phyloP scores from a whole-genome alignment of 2,888 invertebrate genomes.

The Agonum fuliginosum region DNA sequence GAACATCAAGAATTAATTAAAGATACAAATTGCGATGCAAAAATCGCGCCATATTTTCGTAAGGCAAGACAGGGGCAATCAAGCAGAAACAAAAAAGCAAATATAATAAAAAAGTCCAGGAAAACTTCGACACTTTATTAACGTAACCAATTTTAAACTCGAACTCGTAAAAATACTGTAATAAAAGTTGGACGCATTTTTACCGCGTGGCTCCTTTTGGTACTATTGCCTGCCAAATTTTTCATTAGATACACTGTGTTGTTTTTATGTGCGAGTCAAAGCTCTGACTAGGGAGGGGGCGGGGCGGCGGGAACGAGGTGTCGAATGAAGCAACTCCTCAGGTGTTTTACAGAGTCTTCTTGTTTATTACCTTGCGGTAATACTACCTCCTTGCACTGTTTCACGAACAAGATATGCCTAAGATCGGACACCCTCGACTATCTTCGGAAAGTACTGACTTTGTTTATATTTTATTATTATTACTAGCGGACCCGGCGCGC shows the following conservation, averaged over 20 bases:
- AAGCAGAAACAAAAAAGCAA: slow-evolving; percentile 52
- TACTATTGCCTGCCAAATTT: slow-evolving; percentile 67
- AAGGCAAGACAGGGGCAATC: slow-evolving; percentile 50
- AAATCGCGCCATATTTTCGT: slow-evolving; percentile 42
- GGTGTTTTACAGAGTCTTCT: slow-evolving; percentile 57
- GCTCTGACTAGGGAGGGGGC: slow-evolving; percentile 58
- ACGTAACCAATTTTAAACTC: slow-evolving; percentile 58
- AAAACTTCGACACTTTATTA: slow-evolving; percentile 58
- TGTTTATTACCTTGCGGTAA: slow-evolving; percentile 59
- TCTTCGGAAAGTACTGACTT: slow-evolving; percentile 6
- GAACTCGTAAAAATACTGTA: slow-evolving; percentile 59
- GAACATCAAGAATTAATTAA: slow-evolving; percentile 35
- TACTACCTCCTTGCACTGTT: slow-evolving; percentile 29
- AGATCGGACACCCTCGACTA: slow-evolving; percentile 9
- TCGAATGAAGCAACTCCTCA: slow-evolving; percentile 54
- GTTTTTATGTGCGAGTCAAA: slow-evolving; percentile 73
- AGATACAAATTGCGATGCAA: slow-evolving; percentile 46
- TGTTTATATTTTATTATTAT: too few relatives aligned
- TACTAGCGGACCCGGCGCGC: too few relatives aligned
- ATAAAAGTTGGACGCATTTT: slow-evolving; percentile 59
- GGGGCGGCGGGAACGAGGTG: slow-evolving; percentile 65
- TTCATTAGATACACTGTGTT: slow-evolving; percentile 71
- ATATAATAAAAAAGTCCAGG: slow-evolving; percentile 53
- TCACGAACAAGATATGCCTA: neutral
- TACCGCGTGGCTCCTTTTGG: slow-evolving; percentile 41